These are phyloP conservation scores for Diarsia brunnea DNA, from an alignment of 2,888 invertebrate species.

Conservation along the genomic window DNA sequence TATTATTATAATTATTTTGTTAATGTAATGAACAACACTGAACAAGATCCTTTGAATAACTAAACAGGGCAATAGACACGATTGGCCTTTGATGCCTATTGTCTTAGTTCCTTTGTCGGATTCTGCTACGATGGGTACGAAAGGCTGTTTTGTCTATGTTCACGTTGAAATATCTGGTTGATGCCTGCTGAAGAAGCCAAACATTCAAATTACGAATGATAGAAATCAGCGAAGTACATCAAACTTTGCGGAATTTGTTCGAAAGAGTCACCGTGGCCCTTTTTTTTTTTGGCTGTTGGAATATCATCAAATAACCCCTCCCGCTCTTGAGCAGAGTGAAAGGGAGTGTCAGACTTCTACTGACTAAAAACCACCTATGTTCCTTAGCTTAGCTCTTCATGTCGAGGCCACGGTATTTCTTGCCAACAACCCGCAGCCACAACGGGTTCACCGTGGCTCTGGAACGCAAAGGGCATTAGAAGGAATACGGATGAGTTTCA, in stretches of 20 bases:
- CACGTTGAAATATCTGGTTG: not conserved
- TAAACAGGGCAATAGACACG: not conserved
- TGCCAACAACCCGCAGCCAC: no score
- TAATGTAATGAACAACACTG: not conserved
- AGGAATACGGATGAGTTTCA: no score
- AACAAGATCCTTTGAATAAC: not conserved
- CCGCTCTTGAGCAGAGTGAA: no score
- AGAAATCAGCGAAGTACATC: not conserved
- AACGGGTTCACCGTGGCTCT: no score
- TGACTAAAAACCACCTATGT: no score
- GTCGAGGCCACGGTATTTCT: no score
- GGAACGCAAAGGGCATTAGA: no score
- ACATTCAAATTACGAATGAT: not conserved
- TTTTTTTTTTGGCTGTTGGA: no score
- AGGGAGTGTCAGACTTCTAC: no score
- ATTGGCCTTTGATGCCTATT: not conserved
- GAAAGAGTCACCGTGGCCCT: no score
- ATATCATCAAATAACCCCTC: no score
- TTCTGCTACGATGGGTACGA: not conserved
- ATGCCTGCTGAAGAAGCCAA: not conserved
- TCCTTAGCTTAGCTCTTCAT: no score
- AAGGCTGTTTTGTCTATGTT: not conserved
- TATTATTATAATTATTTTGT: not conserved
- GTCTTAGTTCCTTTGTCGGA: not conserved
- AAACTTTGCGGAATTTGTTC: not conserved